These are phyloP conservation scores for Noctua fimbriata DNA, from an alignment of 2,888 invertebrate species.

Conservation along the genomic window DNA sequence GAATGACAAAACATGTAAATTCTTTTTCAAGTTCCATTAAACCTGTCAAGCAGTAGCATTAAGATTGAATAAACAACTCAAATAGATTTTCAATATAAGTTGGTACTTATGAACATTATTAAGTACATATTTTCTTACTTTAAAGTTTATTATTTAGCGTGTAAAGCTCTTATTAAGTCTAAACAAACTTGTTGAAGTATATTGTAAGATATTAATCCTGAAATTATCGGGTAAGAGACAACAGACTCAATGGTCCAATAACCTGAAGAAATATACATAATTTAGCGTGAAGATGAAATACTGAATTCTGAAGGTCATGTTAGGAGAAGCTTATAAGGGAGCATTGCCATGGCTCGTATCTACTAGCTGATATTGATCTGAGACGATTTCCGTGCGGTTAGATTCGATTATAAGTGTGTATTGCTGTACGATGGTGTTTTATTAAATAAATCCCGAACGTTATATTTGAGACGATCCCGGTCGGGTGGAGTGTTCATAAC, in stretches of 20 bases:
- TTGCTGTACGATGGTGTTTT: too few relatives aligned
- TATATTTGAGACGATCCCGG: too few relatives aligned
- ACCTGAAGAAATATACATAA: not conserved
- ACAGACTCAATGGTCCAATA: not conserved
- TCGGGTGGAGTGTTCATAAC: too few relatives aligned
- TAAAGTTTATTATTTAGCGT: not conserved
- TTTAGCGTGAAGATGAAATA: not conserved
- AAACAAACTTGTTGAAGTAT: not conserved
- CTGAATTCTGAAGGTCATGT: not conserved
- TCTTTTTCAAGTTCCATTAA: not conserved
- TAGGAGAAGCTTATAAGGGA: not conserved
- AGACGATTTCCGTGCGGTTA: too few relatives aligned
- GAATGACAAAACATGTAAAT: not conserved
- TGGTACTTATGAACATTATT: not conserved
- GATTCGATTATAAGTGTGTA: too few relatives aligned
- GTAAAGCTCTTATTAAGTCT: not conserved
- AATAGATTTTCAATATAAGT: not conserved
- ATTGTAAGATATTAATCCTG: not conserved
- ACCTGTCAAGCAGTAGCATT: not conserved
- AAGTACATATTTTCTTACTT: not conserved
- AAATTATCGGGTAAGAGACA: not conserved
- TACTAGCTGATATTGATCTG: too few relatives aligned
- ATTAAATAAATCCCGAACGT: too few relatives aligned
- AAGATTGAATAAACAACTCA: not conserved
- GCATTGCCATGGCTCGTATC: too few relatives aligned